Base-by-base conservation (phyloP, 2,797 vertebrate genomes). In the Xiphorhynchus erythropygius region DNA sequence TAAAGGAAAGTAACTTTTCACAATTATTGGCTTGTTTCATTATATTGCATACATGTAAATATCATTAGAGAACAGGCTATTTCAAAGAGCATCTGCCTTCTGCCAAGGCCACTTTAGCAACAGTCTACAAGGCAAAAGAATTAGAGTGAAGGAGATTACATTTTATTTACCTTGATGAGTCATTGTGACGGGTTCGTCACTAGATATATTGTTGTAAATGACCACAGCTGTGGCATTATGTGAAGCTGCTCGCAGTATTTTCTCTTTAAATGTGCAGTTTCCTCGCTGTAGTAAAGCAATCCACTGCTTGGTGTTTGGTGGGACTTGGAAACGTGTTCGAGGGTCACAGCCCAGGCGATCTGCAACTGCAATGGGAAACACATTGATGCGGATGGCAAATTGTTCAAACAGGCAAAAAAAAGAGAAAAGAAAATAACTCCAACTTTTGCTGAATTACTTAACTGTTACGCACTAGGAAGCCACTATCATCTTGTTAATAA, bases 251-350 rank as follows among this genome's bases (percentile, higher is more conserved):
- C 98, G 98, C 65, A 99, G 98, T 94, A 99, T 99, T 98, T 99
- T 99, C 97, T 99, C 99, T 89, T 98, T 99, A 91, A 99, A 99
- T 2, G 99, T 99, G 90, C 99, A 99, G 95, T 99, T 99, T 63
- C 99, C 99, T 91, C 99, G 97, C 96, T 99, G 99, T 33, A 99
- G 97, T 87, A 99, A 98, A 77, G 99, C 99, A 76, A 99, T 99
- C 99, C 99, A 99, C 95, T 99, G 99, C 95, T 98, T 98, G 49
- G 97, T 98, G 68, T 98, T 98, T 2, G 99, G 98, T 27, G 99
- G 99, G 52, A 99, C 98, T 30, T 98, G 97, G 96, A 99, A 99
- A 13, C 99, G 99, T 2, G 99, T 99, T 80, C 98, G 98, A 64
- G 99, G 98, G 97, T 99, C 98, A 63, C 99, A 99, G 97, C 99